Evolutionary conservation across 1,140 invertebrate genomes (phyloP).

Genomic region (Chionoecetes opilio): DNA sequence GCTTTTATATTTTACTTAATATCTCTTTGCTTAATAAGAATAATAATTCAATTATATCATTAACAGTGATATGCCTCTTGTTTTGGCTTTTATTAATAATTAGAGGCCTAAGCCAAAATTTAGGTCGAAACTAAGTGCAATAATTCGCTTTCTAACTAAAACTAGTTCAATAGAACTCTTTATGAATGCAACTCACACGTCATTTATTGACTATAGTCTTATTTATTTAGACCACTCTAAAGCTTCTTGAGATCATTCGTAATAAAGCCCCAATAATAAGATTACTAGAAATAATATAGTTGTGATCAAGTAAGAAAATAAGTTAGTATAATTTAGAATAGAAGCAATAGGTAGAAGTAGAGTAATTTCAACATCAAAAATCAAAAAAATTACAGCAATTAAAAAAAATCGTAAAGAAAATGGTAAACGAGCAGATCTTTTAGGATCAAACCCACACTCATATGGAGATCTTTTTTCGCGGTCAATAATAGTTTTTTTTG

Average conservation of each 20-base stretch:
- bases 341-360: neutral
- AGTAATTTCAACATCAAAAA: too few relatives aligned
- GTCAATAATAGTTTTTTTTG: too few relatives aligned
- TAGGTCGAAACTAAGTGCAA: constrained; percentile 22
- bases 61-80: neutral
- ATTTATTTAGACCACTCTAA: neutral
- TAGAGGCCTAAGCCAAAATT: neutral
- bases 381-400: neutral
- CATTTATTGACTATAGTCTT: too few relatives aligned
- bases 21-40: neutral
- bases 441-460: too few relatives aligned
- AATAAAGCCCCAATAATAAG: neutral
- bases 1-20: too few relatives aligned
- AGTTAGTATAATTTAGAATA: neutral
- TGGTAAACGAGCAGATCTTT: neutral
- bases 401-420: neutral
- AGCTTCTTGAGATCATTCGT: neutral
- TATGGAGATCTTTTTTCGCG: too few relatives aligned
- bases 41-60: neutral
- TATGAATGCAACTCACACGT: too few relatives aligned
- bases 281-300: neutral
- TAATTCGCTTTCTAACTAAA: neutral
- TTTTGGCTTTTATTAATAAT: neutral
- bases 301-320: neutral
- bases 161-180: too few relatives aligned